phyloP scores from a whole-genome alignment of 2,797 vertebrate genomes.

The Lacerta bilineata region DNA sequence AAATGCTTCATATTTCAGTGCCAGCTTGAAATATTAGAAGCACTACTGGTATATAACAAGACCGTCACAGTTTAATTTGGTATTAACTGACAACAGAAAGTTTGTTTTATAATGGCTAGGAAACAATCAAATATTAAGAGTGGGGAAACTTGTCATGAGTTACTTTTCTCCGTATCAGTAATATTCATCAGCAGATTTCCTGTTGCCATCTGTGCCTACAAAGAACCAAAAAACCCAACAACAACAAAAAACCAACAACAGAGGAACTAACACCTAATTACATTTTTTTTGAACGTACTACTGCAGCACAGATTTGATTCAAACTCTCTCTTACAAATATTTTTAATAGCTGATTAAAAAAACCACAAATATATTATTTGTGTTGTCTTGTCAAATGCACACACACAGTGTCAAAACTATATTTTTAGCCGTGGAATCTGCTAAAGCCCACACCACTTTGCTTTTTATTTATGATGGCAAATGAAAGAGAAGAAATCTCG shows the following conservation, averaged over 20 bases:
- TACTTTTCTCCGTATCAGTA: conserved; percentile 62
- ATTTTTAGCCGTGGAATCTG: conserved; percentile 82
- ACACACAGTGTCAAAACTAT: conserved; percentile 79
- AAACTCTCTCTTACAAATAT: conserved; percentile 69
- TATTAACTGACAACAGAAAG: neutral
- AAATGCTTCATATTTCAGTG: too few species aligned
- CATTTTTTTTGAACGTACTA: conserved; percentile 60
- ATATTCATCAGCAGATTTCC: conserved; percentile 58
- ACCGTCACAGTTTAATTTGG: neutral
- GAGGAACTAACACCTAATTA: conserved; percentile 67
- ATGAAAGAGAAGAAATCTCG: conserved; percentile 80
- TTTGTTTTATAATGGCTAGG: neutral
- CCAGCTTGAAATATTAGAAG: neutral
- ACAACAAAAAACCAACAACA: conserved; percentile 4
- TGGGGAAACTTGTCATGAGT: conserved; percentile 57
- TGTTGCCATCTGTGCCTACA: conserved; percentile 53
- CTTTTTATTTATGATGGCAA: conserved; percentile 85
- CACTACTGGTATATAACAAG: neutral
- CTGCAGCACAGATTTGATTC: conserved; percentile 72
- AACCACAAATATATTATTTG: conserved; percentile 81
- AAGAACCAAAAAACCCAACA: neutral
- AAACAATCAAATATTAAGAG: conserved; percentile 27
- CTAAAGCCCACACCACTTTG: conserved; percentile 81
- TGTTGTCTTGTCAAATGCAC: conserved; percentile 80
- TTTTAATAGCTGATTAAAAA: conserved; percentile 77